Percentiles rank a stretch among this genome's conserved stretches.
Evolutionary conservation across 2,113 vertebrate genomes (phyloP).

Genomic region (Periophthalmus modestus): DNA sequence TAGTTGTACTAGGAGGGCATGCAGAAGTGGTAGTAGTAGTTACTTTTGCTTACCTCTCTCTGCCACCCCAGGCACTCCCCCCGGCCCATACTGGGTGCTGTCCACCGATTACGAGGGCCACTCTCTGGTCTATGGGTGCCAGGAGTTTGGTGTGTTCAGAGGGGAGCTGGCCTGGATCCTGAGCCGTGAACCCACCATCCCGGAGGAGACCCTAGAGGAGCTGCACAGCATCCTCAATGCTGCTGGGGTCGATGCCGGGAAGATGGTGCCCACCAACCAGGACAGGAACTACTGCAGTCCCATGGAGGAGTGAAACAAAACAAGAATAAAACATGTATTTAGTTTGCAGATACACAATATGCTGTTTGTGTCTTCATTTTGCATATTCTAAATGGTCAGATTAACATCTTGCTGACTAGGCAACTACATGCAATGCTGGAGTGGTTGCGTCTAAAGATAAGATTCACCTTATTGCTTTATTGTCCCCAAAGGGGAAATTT

Average conservation of each 20-base stretch:
- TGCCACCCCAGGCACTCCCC: slow-evolving; percentile 65
- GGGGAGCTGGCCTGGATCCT: slow-evolving; percentile 80
- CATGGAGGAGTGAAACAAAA: slow-evolving; percentile 28
- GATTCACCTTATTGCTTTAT: too few species aligned
- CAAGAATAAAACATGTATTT: not conserved
- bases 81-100: slow-evolving; percentile 81
- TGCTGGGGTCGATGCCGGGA: slow-evolving; percentile 61
- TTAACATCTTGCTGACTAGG: not conserved
- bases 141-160: slow-evolving; percentile 70
- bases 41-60: not conserved
- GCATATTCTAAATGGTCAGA: not conserved
- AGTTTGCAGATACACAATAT: not conserved
- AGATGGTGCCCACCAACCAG: slow-evolving; percentile 77
- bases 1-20: not conserved
- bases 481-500: too few species aligned
- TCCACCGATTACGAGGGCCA: slow-evolving; percentile 82
- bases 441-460: too few species aligned
- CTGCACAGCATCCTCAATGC: slow-evolving; percentile 76
- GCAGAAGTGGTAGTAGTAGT: not conserved
- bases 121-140: slow-evolving; percentile 83
- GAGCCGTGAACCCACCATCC: slow-evolving; percentile 76
- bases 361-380: not conserved
- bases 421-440: too few species aligned
- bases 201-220: slow-evolving; percentile 72
- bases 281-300: slow-evolving; percentile 61